Evolutionary conservation across 2,797 vertebrate species (phyloP), one percentile per base, ranked within the genome.

Genomic region (Acipenser ruthenus): DNA sequence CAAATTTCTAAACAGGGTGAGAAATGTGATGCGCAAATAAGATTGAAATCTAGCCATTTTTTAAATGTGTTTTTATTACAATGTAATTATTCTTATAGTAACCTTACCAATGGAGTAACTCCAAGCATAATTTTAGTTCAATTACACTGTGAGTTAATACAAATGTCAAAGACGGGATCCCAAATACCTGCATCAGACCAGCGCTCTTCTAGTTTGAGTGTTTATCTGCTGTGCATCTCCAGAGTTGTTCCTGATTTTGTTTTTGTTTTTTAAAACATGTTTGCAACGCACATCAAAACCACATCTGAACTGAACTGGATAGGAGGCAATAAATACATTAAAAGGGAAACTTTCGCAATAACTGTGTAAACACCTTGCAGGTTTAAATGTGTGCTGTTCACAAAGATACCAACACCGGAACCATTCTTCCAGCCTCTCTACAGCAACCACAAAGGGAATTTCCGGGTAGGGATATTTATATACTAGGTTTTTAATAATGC

Each of bases 341-440:
- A 59, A 50, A 1, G 49, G 37, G 37, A 37, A 37, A 37, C 37
- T 37, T 18, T 55, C n/a, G 7, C 5, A 55, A 55, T 55, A 55
- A 10, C 10, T 55, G n/a, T 55, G 53, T 6, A 55, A n/a, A 6
- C 53, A 55, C 3, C 53, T 55, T 55, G 9, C n/a, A 55, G 53
- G 53, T 55, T 55, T 10, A 55, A 55, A 55, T 10, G n/a, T 55
- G n/a, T 10, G n/a, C 9, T 65, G n/a, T 78, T 78, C 56, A 12
- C 15, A 23, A 62, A 53, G 61, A 78, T 86, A 12, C 87, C 86
- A 59, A 86, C 83, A 48, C 88, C 88, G 11, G 80, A 73, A 4
- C 82, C 83, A 0, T 88, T 84, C 67, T 86, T 90, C 67, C 68
- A 82, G 18, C 71, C 72, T 1, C 67, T 87, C 0, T 86, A 84